phyloP scores from a whole-genome alignment of 2,888 invertebrate genomes.

The Synergus gifuensis region DNA sequence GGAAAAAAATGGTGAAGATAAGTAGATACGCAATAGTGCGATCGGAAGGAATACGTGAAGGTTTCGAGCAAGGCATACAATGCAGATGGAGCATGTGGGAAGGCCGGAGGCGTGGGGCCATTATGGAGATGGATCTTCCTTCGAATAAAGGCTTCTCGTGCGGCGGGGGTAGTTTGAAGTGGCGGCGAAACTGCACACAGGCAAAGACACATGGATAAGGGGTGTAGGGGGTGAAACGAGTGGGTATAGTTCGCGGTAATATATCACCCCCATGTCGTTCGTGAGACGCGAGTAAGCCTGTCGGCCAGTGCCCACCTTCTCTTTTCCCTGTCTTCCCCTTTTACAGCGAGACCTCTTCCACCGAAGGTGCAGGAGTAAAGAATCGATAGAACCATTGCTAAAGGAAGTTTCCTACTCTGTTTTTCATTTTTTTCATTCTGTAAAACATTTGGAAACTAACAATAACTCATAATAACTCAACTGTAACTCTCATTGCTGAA shows the following conservation, averaged over 20 bases:
- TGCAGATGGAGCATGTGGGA: conserved; percentile 66
- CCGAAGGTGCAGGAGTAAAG: not conserved
- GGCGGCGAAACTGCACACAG: conserved; percentile 62
- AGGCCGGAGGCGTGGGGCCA: conserved; percentile 68
- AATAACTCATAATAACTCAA: not conserved
- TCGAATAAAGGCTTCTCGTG: conserved; percentile 70
- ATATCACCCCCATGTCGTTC: conserved; percentile 76
- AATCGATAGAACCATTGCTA: conserved; percentile 49
- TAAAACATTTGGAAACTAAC: conserved; percentile 1
- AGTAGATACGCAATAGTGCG: not conserved
- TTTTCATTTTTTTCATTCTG: not conserved
- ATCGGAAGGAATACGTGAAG: conserved; percentile 37
- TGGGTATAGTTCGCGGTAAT: conserved; percentile 67
- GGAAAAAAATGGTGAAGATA: not conserved
- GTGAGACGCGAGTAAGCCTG: conserved; percentile 74
- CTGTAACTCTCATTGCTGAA: too few species aligned
- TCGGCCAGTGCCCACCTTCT: conserved; percentile 70
- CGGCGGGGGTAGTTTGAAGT: conserved; percentile 64
- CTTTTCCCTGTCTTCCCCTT: conserved; percentile 51
- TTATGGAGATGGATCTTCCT: conserved; percentile 76
- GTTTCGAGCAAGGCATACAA: conserved; percentile 53
- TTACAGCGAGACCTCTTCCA: conserved; percentile 36
- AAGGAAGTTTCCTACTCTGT: not conserved
- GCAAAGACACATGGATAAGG: conserved; percentile 53
- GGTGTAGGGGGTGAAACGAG: conserved; percentile 49